phyloP scores from a whole-genome alignment of 1,140 invertebrate species.

The Tetranychus urticae region DNA sequence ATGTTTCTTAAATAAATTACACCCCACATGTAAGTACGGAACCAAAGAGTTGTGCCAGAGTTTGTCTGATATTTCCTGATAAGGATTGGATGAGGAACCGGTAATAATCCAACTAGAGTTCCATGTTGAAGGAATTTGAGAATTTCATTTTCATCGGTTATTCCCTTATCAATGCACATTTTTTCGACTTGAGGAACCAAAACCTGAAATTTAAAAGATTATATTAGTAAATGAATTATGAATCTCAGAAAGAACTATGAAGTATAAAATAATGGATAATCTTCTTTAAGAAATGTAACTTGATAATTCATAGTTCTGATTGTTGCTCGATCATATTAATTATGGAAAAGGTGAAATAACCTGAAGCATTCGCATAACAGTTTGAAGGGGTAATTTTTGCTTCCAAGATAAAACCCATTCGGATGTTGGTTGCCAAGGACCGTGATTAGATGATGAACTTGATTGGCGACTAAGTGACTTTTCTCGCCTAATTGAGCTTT shows the following conservation, averaged over 20 bases:
- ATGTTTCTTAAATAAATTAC: slow-evolving; percentile 94
- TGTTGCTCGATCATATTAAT: too few relatives aligned
- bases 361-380: slow-evolving; percentile 92
- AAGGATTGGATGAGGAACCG: slow-evolving; percentile 95
- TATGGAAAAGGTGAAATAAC: neutral
- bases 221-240: too few relatives aligned
- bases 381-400: slow-evolving; percentile 84
- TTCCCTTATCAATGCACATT: slow-evolving; percentile 92
- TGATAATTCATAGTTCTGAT: too few relatives aligned
- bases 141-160: slow-evolving; percentile 98
- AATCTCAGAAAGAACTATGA: too few relatives aligned
- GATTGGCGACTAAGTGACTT: slow-evolving; percentile 5
- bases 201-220: slow-evolving; percentile 43
- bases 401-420: slow-evolving; percentile 96
- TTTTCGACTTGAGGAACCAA: slow-evolving; percentile 98
- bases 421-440: slow-evolving; percentile 50
- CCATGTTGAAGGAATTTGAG: slow-evolving; percentile 96
- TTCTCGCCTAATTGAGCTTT: neutral
- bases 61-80: slow-evolving; percentile 92
- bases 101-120: slow-evolving; percentile 84
- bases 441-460: neutral
- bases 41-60: slow-evolving; percentile 92
- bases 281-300: too few relatives aligned
- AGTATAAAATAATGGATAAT: too few relatives aligned
- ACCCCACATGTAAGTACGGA: slow-evolving; percentile 97